phyloP scores from a whole-genome alignment of 1,140 invertebrate genomes.

The Pseudomyrmex concolor region DNA sequence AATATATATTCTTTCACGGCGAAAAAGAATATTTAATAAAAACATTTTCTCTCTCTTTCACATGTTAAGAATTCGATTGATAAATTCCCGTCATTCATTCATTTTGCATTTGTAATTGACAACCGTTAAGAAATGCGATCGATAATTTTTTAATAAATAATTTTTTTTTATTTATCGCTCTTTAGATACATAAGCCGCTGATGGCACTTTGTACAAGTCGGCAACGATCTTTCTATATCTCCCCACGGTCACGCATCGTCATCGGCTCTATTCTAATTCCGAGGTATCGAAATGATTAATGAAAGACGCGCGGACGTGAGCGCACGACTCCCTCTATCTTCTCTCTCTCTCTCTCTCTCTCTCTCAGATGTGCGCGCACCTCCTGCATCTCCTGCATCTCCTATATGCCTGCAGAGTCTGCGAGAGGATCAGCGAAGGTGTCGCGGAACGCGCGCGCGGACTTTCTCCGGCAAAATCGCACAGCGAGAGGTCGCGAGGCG shows the following conservation, averaged over 20 bases:
- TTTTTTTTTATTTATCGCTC: too few species aligned
- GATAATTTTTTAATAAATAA: too few species aligned
- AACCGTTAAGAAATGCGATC: too few species aligned
- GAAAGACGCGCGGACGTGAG: slow-evolving; percentile 16
- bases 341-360: neutral
- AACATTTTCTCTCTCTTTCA: too few species aligned
- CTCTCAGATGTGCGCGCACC: neutral
- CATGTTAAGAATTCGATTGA: too few species aligned
- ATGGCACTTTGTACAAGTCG: neutral
- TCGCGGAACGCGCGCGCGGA: slow-evolving; percentile 38
- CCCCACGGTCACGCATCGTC: neutral
- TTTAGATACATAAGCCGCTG: too few species aligned
- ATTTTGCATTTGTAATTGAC: too few species aligned
- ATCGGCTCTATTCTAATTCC: slow-evolving; percentile 27
- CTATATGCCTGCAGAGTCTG: neutral
- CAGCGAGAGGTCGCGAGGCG: neutral
- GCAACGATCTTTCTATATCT: neutral
- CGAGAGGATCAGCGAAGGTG: slow-evolving; percentile 11
- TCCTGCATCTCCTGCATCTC: neutral
- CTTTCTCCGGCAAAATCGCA: slow-evolving; percentile 63
- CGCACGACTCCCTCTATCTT: neutral
- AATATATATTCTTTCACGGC: too few species aligned
- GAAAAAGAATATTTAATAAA: too few species aligned
- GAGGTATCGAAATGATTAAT: slow-evolving; percentile 50
- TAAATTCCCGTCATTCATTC: too few species aligned